Evolutionary conservation across 2,888 invertebrate genomes (phyloP).

Genomic region (Loripinus fragilis): DNA sequence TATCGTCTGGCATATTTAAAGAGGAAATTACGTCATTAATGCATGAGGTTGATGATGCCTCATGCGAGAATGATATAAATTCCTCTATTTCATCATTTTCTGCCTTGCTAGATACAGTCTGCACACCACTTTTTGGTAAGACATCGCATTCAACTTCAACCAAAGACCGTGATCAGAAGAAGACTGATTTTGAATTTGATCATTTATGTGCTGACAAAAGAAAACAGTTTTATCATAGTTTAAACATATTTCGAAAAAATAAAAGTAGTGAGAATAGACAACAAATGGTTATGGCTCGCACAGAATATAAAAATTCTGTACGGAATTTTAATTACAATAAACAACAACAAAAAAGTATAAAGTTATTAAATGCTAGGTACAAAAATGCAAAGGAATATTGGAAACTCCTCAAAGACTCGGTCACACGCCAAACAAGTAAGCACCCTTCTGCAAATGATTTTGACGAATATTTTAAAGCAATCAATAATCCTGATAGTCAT

Average conservation of each 20-base stretch:
- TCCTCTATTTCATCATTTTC: background rate
- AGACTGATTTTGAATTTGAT: background rate
- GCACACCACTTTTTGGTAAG: background rate
- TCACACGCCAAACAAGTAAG: background rate
- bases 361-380: background rate
- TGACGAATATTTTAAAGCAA: constrained; percentile 4
- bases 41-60: background rate
- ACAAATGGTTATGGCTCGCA: background rate
- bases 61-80: background rate
- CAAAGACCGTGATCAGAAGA: background rate
- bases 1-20: background rate
- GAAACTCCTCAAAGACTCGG: background rate
- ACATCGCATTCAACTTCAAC: background rate
- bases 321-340: background rate
- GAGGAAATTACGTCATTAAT: background rate
- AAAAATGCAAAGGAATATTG: constrained; percentile 20
- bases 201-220: background rate
- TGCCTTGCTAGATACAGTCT: background rate
- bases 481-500: background rate
- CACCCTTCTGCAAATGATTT: background rate
- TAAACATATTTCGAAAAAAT: constrained; percentile 3
- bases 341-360: background rate
- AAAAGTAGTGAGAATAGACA: background rate
- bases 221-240: background rate
- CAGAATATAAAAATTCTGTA: constrained; percentile 14